phyloP scores from a whole-genome alignment of 2,888 invertebrate species.

The Mactromeris polynyma region DNA sequence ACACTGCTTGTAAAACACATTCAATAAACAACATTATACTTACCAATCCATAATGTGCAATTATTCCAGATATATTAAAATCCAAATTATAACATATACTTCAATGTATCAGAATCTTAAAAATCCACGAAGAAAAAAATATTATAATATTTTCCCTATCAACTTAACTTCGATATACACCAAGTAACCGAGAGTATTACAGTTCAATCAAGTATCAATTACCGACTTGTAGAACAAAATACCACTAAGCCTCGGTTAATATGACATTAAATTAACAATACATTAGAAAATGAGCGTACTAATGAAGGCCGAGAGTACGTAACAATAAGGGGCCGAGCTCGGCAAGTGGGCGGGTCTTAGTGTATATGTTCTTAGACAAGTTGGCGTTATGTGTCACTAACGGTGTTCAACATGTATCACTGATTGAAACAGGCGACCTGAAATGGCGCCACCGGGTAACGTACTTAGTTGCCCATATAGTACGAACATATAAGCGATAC shows the following conservation, averaged over 20 bases:
- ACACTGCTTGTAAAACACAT: background rate
- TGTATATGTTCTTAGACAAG: slow-evolving; percentile 49
- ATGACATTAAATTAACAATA: slow-evolving; percentile 44
- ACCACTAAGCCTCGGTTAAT: slow-evolving; percentile 34
- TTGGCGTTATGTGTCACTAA: slow-evolving; percentile 51
- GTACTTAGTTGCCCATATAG: slow-evolving; percentile 18
- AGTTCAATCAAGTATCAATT: slow-evolving; percentile 37
- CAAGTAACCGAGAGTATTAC: background rate
- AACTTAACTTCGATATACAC: background rate
- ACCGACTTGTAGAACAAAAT: slow-evolving; percentile 23
- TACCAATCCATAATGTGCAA: slow-evolving; percentile 25
- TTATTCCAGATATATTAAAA: background rate
- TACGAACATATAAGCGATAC: background rate
- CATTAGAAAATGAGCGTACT: slow-evolving; percentile 36
- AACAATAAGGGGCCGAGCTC: slow-evolving; percentile 35
- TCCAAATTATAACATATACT: background rate
- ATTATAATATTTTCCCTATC: background rate
- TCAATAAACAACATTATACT: background rate
- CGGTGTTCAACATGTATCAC: slow-evolving; percentile 30
- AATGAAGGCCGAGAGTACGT: slow-evolving; percentile 46
- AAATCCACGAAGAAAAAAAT: background rate
- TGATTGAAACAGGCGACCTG: slow-evolving; percentile 55
- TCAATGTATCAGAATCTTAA: background rate
- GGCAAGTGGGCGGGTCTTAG: slow-evolving; percentile 50
- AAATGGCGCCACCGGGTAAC: slow-evolving; percentile 53